Base-by-base conservation (phyloP, 2,888 invertebrate genomes). In the Cheilosia urbana region DNA sequence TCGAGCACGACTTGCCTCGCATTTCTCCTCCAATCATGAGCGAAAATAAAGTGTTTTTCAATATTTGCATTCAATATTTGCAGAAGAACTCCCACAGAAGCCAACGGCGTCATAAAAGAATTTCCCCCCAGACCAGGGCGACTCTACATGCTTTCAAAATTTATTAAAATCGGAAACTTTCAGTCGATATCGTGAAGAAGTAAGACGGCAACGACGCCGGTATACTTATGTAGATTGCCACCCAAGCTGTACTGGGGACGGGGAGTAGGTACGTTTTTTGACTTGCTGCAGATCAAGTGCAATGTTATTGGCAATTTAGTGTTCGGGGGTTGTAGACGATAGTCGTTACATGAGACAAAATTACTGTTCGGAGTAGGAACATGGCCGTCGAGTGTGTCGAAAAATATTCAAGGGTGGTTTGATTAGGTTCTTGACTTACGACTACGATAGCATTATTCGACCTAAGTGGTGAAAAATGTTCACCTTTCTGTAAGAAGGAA, bases 61-160 rank as follows among this genome's bases (percentile, higher is more conserved):
- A 72, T 77, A 71, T 73, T 68, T 68, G 68, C 57, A 49, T 78
- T 73, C 69, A 83, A 83, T 78, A 83, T 83, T 83, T 83, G 83
- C 63, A 27, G 19, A 68, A 30, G 21, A 63, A 57, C 78, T 62
- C 17, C 47, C 53, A 17, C 37, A 68, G 34, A 55, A 51, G 60
- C 51, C 45, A 7, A 4, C 37, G 40, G 42, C 42, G 30, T 27
- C 37, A 55, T 53, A 27, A 15, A 51, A 62, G 21, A 40, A 53
- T 19, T 72, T 72, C 51, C 11, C 21, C 17, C 11, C 24, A 55
- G 57, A 75, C 57, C 21, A 21, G 5, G 30, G 27, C 2, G 34
- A 7, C 49, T 19, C 17, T 17, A 69, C 19, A 24, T 69, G 76
- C 77, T 77, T 66, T 84, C 53, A 66, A 34, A 75, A 75, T 79